A percentile compares a stretch with the other conserved stretches of the same genome.
Conservation (phyloP, 2,797 vertebrate species). For the Buceros bicornis region DNA sequence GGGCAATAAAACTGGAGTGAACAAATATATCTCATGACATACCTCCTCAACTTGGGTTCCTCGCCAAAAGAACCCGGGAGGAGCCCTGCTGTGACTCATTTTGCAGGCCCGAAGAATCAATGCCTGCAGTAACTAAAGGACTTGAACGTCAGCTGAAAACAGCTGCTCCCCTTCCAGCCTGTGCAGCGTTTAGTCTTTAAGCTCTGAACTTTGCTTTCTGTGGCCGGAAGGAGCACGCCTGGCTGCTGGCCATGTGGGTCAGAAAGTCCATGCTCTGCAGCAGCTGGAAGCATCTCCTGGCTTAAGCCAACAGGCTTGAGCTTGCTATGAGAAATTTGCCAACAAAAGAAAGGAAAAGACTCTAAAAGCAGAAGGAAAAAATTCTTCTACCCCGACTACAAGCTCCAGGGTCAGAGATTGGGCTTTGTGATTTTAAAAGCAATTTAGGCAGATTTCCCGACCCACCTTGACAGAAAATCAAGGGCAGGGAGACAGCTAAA, state of each 20-base stretch:
- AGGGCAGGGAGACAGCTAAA: conserved; percentile 17
- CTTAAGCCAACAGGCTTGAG: neutral
- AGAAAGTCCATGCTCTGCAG: neutral
- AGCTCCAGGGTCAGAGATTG: neutral
- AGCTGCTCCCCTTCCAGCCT: neutral
- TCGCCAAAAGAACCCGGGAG: neutral
- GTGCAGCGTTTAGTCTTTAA: neutral
- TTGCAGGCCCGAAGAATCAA: conserved; percentile 8
- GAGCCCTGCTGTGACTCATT: conserved; percentile 26
- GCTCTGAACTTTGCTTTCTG: neutral
- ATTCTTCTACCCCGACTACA: neutral
- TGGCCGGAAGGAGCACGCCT: neutral
- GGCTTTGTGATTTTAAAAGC: conserved; percentile 9
- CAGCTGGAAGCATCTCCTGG: neutral
- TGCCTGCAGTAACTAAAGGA: conserved; percentile 8
- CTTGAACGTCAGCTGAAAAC: neutral
- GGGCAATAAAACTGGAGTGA: neutral
- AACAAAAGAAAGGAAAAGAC: neutral
- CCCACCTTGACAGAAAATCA: neutral
- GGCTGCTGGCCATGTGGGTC: neutral
- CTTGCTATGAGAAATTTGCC: neutral
- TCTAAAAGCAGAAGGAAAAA: neutral
- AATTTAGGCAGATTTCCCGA: neutral
- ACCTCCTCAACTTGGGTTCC: neutral
- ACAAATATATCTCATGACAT: neutral